Evolutionary conservation across 2,113 vertebrate species (phyloP), one percentile per base, ranked within the genome.

Genomic region (Pseudorasbora parva): DNA sequence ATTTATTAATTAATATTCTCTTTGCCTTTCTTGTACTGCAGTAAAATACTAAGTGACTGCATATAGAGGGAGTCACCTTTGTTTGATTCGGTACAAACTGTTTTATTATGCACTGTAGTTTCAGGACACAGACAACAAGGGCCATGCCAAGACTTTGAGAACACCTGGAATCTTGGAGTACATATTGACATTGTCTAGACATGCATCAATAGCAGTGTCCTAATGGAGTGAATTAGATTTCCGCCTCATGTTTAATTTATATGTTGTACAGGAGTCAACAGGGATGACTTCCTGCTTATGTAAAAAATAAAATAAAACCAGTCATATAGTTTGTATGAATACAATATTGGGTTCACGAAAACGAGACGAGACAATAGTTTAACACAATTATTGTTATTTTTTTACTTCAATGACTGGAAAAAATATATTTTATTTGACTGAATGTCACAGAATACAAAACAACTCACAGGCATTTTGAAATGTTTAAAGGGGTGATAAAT

Each of bases 141-240:
- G 33, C 11, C 19, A 64, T 79, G 41, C 17, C 60, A 79, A 79
- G 51, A 45, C 14, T 47, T 56, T 10, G 49, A 56, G 30, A 71
- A 71, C 23, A 59, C 33, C 15, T 41, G 33, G 33, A 45, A 45
- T 57, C 47, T 56, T 56, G 69, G 41, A 82, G 43, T 49, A 59
- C 64, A 59, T 27, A 45, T 82, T 72, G 78, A 72, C 64, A 72
- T 82, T 73, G 72, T 60, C 72, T 72, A 77, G 64, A 72, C 78
- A 30, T 41, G 45, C 72, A 84, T 56, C 2, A 0, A 62, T 76
- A 64, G 60, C 27, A 27, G 57, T 17, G 60, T 85, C 79, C 81
- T 85, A 68, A 59, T 56, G 37, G 45, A 62, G 27, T 43, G 37
- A 71, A 64, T 43, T 23, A 33, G 17, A 73, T 64, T 78, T 72